phyloP scores from a whole-genome alignment of 1,140 invertebrate genomes.

The Pteromalus puparum region DNA sequence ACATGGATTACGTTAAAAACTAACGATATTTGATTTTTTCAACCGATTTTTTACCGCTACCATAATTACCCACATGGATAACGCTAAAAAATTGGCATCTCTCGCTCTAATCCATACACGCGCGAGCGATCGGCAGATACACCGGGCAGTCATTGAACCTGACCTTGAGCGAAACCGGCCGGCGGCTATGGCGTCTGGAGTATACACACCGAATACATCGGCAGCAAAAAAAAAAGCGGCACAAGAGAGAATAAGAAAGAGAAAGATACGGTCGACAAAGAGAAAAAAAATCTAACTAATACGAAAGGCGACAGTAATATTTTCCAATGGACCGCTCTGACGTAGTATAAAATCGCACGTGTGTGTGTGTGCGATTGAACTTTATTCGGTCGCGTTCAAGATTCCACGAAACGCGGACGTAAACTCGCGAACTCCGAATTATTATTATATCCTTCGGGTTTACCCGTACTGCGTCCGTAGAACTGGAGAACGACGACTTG shows the following conservation, averaged over 20 bases:
- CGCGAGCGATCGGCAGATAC: background rate
- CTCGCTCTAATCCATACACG: conserved; percentile 20
- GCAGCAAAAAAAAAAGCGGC: background rate
- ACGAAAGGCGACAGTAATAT: background rate
- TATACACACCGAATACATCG: background rate
- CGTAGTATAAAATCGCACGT: too few relatives aligned
- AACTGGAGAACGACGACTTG: background rate
- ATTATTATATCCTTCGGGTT: conserved; percentile 16
- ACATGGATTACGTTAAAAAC: too few relatives aligned
- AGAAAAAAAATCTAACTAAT: background rate
- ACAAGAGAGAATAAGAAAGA: conserved; percentile 3
- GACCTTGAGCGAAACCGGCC: conserved; percentile 27
- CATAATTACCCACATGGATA: background rate
- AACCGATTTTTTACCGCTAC: background rate
- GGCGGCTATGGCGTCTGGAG: background rate
- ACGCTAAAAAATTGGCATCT: conserved; percentile 10
- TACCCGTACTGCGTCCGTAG: background rate
- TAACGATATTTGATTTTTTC: too few relatives aligned
- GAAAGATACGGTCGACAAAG: background rate
- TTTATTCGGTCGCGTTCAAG: background rate
- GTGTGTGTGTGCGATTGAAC: background rate
- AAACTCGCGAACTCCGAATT: background rate
- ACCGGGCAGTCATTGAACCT: conserved; percentile 48
- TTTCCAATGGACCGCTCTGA: background rate
- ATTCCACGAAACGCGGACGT: background rate